A percentile compares a stretch with the other conserved stretches of the same genome.
Conservation (phyloP, 2,888 invertebrate species). For the Hylaea fasciaria region DNA sequence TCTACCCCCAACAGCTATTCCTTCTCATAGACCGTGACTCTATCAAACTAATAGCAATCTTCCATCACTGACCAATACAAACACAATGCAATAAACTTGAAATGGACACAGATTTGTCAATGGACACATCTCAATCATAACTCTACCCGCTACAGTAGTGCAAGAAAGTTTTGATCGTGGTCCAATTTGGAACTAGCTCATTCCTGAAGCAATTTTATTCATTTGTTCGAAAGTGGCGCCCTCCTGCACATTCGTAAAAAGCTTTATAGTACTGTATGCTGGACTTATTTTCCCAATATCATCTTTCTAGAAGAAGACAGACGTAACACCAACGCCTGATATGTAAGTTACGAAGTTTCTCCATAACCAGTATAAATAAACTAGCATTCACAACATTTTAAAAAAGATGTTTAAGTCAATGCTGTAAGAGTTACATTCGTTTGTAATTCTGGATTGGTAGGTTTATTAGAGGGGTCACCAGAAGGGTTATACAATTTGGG, state of each 20-base stretch:
- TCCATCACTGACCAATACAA: conserved; percentile 53
- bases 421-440: background rate
- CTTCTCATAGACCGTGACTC: conserved; percentile 4
- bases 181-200: too few species aligned
- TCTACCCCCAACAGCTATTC: background rate
- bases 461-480: background rate
- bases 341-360: background rate
- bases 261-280: too few species aligned
- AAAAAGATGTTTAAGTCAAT: background rate
- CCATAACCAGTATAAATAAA: background rate
- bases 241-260: too few species aligned
- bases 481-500: background rate
- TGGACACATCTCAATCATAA: conserved; percentile 53
- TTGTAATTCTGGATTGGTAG: background rate
- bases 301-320: background rate
- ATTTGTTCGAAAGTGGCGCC: too few species aligned
- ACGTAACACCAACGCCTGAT: background rate
- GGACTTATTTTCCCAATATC: too few species aligned
- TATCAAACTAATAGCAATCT: conserved; percentile 37
- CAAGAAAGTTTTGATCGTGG: too few species aligned
- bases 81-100: conserved; percentile 43
- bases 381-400: background rate
- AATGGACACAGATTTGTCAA: conserved; percentile 53
- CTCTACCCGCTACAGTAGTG: too few species aligned
- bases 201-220: too few species aligned